Evolutionary conservation across 2,113 vertebrate genomes (phyloP).

Genomic region (Cephalopterus ornatus): DNA sequence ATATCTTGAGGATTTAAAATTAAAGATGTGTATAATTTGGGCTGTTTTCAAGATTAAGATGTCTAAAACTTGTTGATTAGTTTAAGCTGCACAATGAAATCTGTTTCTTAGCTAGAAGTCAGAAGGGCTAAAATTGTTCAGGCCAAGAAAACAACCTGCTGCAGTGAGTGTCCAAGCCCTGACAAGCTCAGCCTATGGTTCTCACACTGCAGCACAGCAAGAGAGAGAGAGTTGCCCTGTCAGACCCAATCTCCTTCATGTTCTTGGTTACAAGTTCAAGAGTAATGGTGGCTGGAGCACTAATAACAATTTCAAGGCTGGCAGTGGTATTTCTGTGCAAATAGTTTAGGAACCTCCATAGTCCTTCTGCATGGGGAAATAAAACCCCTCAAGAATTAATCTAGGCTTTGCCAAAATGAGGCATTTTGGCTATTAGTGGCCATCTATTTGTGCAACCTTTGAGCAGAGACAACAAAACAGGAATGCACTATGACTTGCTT

Average conservation of each 20-base stretch:
- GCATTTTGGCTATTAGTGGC: not conserved
- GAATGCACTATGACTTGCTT: not conserved
- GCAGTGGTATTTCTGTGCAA: not conserved
- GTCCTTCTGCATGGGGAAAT: not conserved
- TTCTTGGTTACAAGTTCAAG: not conserved
- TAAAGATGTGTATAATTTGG: not conserved
- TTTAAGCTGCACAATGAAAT: not conserved
- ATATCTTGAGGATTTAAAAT: not conserved
- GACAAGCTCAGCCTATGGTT: not conserved
- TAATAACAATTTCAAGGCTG: not conserved
- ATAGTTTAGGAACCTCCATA: not conserved
- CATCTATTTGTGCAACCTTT: not conserved
- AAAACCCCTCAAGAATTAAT: not conserved
- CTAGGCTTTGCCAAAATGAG: not conserved
- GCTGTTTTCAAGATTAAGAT: not conserved
- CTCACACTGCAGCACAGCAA: not conserved
- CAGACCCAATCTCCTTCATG: accelerated
- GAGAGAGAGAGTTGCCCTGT: not conserved
- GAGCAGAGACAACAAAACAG: not conserved
- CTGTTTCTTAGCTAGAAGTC: not conserved
- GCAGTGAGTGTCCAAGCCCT: accelerated
- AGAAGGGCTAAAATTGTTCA: not conserved
- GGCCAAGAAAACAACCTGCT: not conserved
- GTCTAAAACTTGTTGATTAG: not conserved
- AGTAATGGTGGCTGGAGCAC: not conserved